Evolutionary conservation across 2,113 vertebrate species (phyloP).

Genomic region (Ammodramus savannarum): DNA sequence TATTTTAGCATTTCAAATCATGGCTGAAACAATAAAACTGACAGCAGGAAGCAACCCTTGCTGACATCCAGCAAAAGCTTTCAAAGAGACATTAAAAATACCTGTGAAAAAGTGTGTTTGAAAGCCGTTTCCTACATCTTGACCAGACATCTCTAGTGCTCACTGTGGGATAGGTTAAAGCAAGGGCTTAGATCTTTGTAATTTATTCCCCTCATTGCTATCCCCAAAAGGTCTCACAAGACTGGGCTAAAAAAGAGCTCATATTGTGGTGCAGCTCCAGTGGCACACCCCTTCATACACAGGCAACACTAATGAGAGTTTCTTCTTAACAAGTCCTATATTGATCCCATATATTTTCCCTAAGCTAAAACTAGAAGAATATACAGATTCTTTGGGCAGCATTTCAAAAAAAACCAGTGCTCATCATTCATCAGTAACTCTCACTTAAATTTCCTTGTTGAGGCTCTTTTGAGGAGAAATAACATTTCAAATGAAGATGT

Average conservation of each 20-base stretch:
- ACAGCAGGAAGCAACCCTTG: background rate
- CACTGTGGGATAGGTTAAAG: background rate
- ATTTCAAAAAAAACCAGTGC: background rate
- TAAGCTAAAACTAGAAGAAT: background rate
- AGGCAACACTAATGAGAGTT: background rate
- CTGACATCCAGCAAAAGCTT: background rate
- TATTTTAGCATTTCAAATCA: background rate
- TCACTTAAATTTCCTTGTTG: background rate
- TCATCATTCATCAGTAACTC: background rate
- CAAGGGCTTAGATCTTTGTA: background rate
- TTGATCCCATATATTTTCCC: background rate
- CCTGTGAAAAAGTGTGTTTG: background rate
- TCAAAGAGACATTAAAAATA: background rate
- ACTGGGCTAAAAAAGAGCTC: background rate
- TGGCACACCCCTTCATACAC: background rate
- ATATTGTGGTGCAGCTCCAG: background rate
- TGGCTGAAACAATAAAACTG: background rate
- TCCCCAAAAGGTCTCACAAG: background rate
- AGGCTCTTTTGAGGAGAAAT: background rate
- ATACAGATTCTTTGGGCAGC: background rate
- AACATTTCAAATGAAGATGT: background rate
- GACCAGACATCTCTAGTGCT: background rate
- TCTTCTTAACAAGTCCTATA: background rate
- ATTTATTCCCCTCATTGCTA: background rate
- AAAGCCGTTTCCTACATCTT: background rate